These are phyloP conservation scores for Erythrocebus patas DNA, from an alignment of 2,113 vertebrate genomes.

Conservation along the genomic window DNA sequence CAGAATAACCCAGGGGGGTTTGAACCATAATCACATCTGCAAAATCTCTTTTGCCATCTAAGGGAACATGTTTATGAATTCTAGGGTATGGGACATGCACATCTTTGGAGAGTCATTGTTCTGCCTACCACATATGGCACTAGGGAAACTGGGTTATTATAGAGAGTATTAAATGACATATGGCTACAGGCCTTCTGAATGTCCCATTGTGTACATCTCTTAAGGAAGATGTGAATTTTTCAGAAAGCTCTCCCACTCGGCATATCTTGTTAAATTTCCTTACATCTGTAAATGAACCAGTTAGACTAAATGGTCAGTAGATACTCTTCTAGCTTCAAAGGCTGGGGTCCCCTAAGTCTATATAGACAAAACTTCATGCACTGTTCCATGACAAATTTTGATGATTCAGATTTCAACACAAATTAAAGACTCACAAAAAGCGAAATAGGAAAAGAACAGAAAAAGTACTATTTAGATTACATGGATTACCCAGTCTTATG, in stretches of 20 bases:
- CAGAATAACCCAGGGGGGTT: not conserved
- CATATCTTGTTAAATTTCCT: not conserved
- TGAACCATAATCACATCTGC: not conserved
- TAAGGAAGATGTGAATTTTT: not conserved
- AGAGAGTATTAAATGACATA: not conserved
- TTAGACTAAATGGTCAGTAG: not conserved
- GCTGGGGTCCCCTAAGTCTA: not conserved
- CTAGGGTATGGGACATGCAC: not conserved
- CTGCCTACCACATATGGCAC: not conserved
- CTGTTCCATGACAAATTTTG: not conserved
- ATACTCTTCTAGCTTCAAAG: not conserved
- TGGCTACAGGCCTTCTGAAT: not conserved
- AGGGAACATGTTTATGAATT: not conserved
- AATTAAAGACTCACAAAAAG: not conserved
- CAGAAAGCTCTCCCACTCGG: not conserved
- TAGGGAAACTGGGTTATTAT: not conserved
- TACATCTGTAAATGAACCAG: not conserved
- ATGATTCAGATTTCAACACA: not conserved
- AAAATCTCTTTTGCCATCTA: not conserved
- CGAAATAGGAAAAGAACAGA: not conserved
- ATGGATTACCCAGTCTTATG: not conserved
- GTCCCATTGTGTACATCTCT: accelerated
- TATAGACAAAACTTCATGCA: not conserved
- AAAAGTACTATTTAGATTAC: not conserved
- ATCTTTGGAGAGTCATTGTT: not conserved